Base-by-base conservation (phyloP, 2,888 invertebrate species). In the Hemicrepidius hirtus region DNA sequence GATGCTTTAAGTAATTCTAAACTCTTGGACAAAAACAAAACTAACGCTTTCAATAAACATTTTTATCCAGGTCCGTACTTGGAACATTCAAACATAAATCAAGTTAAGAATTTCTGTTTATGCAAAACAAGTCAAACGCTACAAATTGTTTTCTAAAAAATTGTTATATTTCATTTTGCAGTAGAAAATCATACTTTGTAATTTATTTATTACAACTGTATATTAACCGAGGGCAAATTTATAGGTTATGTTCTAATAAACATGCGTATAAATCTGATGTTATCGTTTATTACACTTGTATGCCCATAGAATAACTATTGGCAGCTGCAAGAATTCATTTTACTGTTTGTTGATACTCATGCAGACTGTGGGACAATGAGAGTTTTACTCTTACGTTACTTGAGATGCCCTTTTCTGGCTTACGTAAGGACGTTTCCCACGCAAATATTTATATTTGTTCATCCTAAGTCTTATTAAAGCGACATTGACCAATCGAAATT, bases 261-360 rank as follows among this genome's bases (percentile, higher is more conserved):
- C 75, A 74, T 66, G 72, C 63, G 73, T 71, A 76, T 79, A 76
- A 77, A 77, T 77, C 71, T 76, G 77, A 77, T 77, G 75, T 78
- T 78, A 78, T 78, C 78, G 75, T 78, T 77, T 77, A 78, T 78
- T 77, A 66, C 76, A 64, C 68, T 76, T 68, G 76, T 75, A 77
- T 53, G 73, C 67, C 68, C 73, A 71, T 71, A 74, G 68, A 78
- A 76, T 74, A 71, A 62, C 62, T 74, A 74, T 76, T 71, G 74
- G 75, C 60, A 69, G 49, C 57, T 49, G 46, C 35, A 65, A 18
- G 71, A 62, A 66, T 59, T 71, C 59, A 71, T 71, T 57, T 28
- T 28, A 16, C 28, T 13, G 24, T 28, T 12, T 13, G 24, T 28
- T 12, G 53, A n/a, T 44, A 16, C 44, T 44, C 12, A 28, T 18